phyloP scores from a whole-genome alignment of 2,113 vertebrate genomes.

The Anser brachyrhynchus region DNA sequence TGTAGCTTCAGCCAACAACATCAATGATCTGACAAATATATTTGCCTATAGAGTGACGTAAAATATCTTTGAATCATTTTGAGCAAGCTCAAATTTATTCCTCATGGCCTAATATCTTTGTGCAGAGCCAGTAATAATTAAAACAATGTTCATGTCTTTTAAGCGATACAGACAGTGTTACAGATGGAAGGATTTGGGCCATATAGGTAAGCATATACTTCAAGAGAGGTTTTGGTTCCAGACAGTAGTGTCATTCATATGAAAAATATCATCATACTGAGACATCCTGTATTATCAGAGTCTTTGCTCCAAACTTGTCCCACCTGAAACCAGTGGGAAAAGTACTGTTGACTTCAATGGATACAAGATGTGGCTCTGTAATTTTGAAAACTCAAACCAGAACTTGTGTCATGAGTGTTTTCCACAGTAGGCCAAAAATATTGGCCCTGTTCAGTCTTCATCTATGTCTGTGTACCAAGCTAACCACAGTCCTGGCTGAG shows the following conservation, averaged over 20 bases:
- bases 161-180: neutral
- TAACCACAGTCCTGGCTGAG: neutral
- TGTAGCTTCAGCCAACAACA: neutral
- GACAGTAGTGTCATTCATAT: neutral
- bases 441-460: neutral
- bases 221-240: neutral
- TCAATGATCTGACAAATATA: neutral
- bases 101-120: neutral
- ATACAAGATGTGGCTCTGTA: neutral
- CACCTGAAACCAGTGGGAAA: neutral
- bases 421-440: neutral
- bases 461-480: neutral
- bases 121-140: neutral
- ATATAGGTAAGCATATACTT: neutral
- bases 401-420: neutral
- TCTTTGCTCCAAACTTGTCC: neutral
- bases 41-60: neutral
- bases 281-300: neutral
- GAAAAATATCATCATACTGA: neutral
- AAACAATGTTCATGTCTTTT: neutral
- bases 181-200: neutral
- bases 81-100: neutral
- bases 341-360: neutral
- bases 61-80: neutral
- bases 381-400: neutral